These are phyloP conservation scores for Agelaius phoeniceus DNA, from an alignment of 2,113 vertebrate species.

Conservation along the genomic window DNA sequence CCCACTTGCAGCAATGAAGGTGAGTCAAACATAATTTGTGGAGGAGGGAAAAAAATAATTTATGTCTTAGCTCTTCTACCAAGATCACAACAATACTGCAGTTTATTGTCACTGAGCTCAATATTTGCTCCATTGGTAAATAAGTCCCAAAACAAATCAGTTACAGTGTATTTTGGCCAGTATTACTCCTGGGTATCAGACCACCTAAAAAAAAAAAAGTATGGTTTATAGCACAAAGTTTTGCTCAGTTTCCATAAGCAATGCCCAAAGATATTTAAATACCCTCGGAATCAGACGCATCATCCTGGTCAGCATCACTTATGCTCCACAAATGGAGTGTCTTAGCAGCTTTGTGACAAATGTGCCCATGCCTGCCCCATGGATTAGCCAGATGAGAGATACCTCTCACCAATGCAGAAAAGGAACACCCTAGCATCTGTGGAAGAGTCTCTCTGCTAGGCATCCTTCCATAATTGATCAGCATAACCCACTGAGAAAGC, in stretches of 20 bases:
- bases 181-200: not conserved
- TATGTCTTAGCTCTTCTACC: not conserved
- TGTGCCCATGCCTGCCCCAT: accelerated
- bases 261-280: not conserved
- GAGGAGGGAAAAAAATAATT: not conserved
- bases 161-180: not conserved
- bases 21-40: not conserved
- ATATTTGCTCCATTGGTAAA: not conserved
- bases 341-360: not conserved
- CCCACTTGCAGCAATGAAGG: not conserved
- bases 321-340: not conserved
- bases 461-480: not conserved
- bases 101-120: not conserved
- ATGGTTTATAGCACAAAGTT: not conserved
- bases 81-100: not conserved
- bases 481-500: not conserved
- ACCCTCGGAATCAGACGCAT: not conserved
- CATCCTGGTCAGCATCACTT: not conserved
- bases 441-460: not conserved
- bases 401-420: not conserved
- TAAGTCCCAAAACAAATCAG: not conserved
- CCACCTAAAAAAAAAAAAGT: not conserved
- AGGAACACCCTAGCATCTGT: not conserved
- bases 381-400: not conserved
- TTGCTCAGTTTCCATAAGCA: not conserved